Base-by-base conservation (phyloP, 53 echinoderm and acorn worm genomes). In the Temnopleurus reevesii region DNA sequence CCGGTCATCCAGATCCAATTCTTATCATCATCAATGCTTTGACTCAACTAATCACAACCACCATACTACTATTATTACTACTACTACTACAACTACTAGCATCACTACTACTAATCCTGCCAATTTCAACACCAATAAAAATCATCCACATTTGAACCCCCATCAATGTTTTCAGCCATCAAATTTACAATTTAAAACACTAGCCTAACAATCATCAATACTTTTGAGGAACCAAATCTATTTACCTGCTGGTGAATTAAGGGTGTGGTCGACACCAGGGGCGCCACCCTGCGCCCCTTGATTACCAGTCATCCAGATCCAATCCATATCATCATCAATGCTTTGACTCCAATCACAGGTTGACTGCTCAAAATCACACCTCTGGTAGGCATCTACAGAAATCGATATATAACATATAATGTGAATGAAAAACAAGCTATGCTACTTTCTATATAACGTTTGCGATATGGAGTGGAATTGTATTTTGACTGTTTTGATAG, bases 291-390 rank as follows among this genome's bases (percentile, higher is more conserved):
- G 89, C 44, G 57, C 57, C 41, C 93, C 89, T 55, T 45, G 31
- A 41, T 77, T 64, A 12, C 91, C 92, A 26, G 92, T 90, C 55
- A 94, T 61, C 80, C 90, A 83, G 2, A 80, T 44, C 95, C 97
- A 96, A 59, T 97, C 91, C 83, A 97, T 77, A 59, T 95, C 92
- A 86, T 94, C 97, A 46, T 95, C 95, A 43, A 77, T 56, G 44
- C 91, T 90, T 77, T 97, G 95, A 36, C 51, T 91, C 92, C 92
- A 97, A 81, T 90, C 90, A 77, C 97, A 97, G 0, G 92, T 79
- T 21, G 71, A 89, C 30, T 13, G 12, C 76, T 95, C 95, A 94
- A 97, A 97, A 89, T 94, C 88, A 46, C 95, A 97, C 8, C 95
- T 81, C 45, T 97, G 91, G 12, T 89, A 88, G 77, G 81, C 41